A percentile compares a stretch with the other conserved stretches of the same genome.
Evolutionary conservation across 2,797 vertebrate species (phyloP).

Genomic region (Rhabdomys pumilio): DNA sequence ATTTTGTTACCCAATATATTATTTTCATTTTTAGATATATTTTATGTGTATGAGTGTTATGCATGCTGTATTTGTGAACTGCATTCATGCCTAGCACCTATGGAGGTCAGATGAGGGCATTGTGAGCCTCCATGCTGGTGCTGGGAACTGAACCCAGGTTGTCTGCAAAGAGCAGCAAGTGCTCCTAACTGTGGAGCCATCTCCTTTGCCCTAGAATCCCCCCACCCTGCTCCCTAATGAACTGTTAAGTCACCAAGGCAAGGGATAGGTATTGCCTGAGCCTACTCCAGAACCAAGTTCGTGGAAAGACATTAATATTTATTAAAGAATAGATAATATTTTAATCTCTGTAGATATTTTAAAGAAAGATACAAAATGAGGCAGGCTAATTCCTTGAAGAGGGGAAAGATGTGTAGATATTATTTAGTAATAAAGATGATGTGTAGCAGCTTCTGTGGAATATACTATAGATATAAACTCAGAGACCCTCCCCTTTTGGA

Average conservation of each 20-base stretch:
- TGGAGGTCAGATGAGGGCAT: background rate
- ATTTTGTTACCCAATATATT: background rate
- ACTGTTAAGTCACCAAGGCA: background rate
- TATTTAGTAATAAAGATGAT: background rate
- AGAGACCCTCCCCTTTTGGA: slow-evolving; percentile 20
- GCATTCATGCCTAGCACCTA: background rate
- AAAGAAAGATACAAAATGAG: slow-evolving; percentile 55
- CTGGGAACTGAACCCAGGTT: background rate
- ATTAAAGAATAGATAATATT: slow-evolving; percentile 34
- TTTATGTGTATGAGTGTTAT: background rate
- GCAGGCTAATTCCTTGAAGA: background rate
- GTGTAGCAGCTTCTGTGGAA: background rate
- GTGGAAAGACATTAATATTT: slow-evolving; percentile 25
- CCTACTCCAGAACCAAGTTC: background rate
- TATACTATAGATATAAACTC: background rate
- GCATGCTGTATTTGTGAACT: background rate
- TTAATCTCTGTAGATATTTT: slow-evolving; percentile 34
- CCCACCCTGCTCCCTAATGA: background rate
- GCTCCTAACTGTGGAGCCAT: background rate
- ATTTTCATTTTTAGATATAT: background rate
- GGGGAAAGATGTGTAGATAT: background rate
- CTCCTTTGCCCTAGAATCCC: background rate
- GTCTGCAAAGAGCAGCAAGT: background rate
- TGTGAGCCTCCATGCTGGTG: background rate
- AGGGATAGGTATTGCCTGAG: background rate